Base-by-base conservation (phyloP, 2,113 vertebrate species). In the Ornithorhynchus anatinus region DNA sequence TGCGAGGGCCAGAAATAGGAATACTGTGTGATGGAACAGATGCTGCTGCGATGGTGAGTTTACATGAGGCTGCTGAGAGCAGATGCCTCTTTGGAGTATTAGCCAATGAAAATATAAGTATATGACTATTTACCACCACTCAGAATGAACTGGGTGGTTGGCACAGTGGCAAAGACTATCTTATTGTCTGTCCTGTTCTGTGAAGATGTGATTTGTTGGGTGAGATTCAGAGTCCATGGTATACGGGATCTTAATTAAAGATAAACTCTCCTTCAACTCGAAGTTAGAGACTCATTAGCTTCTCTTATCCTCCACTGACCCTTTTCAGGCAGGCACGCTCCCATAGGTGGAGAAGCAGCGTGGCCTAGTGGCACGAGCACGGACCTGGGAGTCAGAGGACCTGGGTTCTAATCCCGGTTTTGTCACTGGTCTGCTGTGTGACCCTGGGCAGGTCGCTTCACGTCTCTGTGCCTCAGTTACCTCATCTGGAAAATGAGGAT, bases 11-110 rank as follows among this genome's bases (percentile, higher is more conserved):
- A 75, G 68, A 79, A 82, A 83, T 86, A 83, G 76, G 70, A 86
- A 87, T 80, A 85, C 59, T 69, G 71, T 67, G 57, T 84, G 83
- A 77, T 39, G 59, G 84, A 89, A 79, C 91, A 91, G 89, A 91
- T 91, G 89, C 84, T 85, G 29, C 62, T 59, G 84, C 83, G 79
- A 77, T 83, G 88, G 73, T 67, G 59, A 87, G 83, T 93, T 92
- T 92, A 88, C 85, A 84, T 5, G 86, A 87, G 85, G 84, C 80
- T 82, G 79, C 79, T 84, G 67, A 59, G 59, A 79, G 72, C 90
- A 93, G 87, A 91, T 92, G 86, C 82, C 38, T 69, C 60, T 77
- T 82, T 89, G 71, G 39, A 76, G 73, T 85, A 87, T 73, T 65
- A 87, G 69, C 83, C 88, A 90, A 70, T 81, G 79, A 79, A 87